These are phyloP conservation scores for Masticophis lateralis DNA, from an alignment of 2,797 vertebrate genomes.

Conservation along the genomic window DNA sequence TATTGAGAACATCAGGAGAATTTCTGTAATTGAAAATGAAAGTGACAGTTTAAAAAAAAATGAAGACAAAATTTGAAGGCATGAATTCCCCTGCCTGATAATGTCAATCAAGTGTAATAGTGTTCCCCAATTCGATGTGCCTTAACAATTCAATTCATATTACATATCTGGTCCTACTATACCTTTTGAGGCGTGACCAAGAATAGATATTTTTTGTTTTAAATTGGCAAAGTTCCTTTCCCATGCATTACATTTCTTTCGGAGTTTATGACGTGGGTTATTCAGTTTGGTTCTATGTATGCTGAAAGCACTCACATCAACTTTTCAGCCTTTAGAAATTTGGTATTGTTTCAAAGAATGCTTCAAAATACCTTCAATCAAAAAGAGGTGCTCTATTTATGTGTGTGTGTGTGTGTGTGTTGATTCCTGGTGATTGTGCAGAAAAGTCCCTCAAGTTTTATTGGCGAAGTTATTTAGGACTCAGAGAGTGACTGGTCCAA, in stretches of 20 bases:
- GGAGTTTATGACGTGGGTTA: neutral
- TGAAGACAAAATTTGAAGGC: neutral
- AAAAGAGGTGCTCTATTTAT: neutral
- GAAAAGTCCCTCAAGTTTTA: neutral
- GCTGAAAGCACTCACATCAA: neutral
- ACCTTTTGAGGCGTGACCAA: neutral
- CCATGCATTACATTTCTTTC: neutral
- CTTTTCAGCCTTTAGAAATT: neutral
- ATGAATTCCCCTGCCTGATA: neutral
- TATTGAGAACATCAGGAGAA: neutral
- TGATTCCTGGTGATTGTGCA: neutral
- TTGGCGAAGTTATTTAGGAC: neutral
- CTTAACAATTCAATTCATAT: neutral
- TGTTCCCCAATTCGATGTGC: neutral
- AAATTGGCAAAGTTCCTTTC: neutral
- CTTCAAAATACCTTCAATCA: neutral
- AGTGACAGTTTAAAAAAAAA: neutral
- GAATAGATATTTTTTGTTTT: neutral
- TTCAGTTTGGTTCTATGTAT: neutral
- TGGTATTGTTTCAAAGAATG: neutral
- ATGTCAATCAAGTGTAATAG: neutral
- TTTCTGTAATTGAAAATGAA: neutral
- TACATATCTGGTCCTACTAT: neutral
- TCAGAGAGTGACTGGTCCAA: neutral
- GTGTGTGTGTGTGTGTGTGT: neutral